Conservation (phyloP, 1,140 invertebrate species). For the Aphaenogaster floridana region DNA sequence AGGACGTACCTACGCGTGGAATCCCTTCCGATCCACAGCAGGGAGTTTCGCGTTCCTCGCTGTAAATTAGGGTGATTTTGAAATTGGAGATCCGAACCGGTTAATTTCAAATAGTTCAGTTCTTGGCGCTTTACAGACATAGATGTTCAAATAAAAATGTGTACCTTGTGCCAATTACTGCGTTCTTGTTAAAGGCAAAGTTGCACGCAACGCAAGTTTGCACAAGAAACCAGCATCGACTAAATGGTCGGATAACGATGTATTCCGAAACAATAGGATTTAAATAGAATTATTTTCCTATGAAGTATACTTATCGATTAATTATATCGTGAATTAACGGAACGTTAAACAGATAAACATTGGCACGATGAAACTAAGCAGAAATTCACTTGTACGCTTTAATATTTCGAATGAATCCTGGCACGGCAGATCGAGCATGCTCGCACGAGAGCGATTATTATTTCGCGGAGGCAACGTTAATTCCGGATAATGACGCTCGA, state of each 20-base stretch:
- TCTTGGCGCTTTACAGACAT: background rate
- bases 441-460: conserved; percentile 61
- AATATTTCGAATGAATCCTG: conserved; percentile 17
- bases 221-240: background rate
- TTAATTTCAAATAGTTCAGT: background rate
- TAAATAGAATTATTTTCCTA: background rate
- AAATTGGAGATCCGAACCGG: background rate
- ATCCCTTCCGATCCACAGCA: conserved; percentile 54
- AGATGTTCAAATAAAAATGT: background rate
- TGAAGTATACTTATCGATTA: conserved; percentile 47
- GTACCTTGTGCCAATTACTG: background rate
- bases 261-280: background rate
- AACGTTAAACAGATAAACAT: conserved; percentile 42
- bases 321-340: conserved; percentile 52
- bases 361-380: conserved; percentile 9
- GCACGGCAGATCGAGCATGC: conserved; percentile 13
- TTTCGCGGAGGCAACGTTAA: conserved; percentile 54
- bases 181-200: background rate
- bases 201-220: background rate
- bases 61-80: conserved; percentile 24
- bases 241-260: background rate
- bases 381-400: background rate
- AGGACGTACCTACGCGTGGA: conserved; percentile 54
- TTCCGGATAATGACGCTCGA: conserved; percentile 65
- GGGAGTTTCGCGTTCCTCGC: conserved; percentile 24